Conservation (phyloP, 2,797 vertebrate genomes). For the Vireo griseus region DNA sequence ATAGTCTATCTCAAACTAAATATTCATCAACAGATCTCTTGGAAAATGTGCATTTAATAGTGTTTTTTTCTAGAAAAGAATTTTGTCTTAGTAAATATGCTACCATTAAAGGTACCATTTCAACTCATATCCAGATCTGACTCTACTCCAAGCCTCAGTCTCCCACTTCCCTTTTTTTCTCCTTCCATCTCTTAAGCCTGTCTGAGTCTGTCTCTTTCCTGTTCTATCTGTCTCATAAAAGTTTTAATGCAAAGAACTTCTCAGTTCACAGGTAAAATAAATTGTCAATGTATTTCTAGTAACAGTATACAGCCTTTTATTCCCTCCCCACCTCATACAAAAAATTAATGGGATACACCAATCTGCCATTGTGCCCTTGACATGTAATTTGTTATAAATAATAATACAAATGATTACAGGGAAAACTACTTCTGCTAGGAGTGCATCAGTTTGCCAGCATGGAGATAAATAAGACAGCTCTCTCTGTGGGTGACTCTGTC, state of each 20-base stretch:
- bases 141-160: not conserved
- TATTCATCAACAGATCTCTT: not conserved
- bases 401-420: conserved; percentile 64
- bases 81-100: not conserved
- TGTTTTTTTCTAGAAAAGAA: not conserved
- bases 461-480: conserved; percentile 59
- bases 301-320: conserved; percentile 32
- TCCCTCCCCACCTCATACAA: not conserved
- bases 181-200: not conserved
- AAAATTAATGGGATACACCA: conserved; percentile 51
- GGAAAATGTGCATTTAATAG: not conserved
- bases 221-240: not conserved
- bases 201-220: not conserved
- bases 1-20: not conserved
- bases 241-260: conserved; percentile 14
- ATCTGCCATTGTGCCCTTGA: conserved; percentile 48
- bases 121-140: not conserved
- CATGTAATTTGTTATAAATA: conserved; percentile 64
- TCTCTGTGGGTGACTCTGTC: conserved; percentile 40
- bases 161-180: not conserved
- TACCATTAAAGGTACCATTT: not conserved
- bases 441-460: conserved; percentile 40
- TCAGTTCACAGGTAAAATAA: conserved; percentile 40
- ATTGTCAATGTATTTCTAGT: conserved; percentile 11
- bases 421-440: conserved; percentile 29